Evolutionary conservation across 2,888 invertebrate genomes (phyloP).

Genomic region (Trachelus stipa): DNA sequence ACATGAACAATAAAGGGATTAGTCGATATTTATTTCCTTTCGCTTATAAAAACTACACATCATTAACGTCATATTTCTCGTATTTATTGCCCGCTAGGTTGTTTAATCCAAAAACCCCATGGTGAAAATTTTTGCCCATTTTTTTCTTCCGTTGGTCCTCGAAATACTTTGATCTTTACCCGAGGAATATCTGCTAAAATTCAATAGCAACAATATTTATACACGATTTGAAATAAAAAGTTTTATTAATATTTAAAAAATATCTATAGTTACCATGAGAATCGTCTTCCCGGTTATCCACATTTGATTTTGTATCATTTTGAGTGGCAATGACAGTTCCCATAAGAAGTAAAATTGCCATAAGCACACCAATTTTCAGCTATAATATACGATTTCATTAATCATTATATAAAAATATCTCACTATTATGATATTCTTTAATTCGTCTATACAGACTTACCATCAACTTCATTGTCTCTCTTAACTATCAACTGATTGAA

Average conservation of each 20-base stretch:
- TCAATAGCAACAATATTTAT: slow-evolving; percentile 8
- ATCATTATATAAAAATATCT: background rate
- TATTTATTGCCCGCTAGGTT: slow-evolving; percentile 40
- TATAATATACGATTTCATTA: background rate
- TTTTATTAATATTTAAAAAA: background rate
- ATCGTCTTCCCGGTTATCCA: background rate
- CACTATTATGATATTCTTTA: background rate
- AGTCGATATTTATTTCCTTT: background rate
- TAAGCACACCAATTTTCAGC: background rate
- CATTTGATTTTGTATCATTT: background rate
- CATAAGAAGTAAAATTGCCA: background rate
- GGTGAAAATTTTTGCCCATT: slow-evolving; percentile 52
- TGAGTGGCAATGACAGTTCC: background rate
- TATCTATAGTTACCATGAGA: slow-evolving; percentile 14
- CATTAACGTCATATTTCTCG: background rate
- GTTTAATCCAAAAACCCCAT: slow-evolving; percentile 63
- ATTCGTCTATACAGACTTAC: background rate
- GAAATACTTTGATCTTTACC: slow-evolving; percentile 60
- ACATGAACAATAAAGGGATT: no score
- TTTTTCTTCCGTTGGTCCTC: slow-evolving; percentile 52
- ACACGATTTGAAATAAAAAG: background rate
- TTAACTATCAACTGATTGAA: background rate
- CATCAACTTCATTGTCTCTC: slow-evolving; percentile 1
- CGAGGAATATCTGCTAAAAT: slow-evolving; percentile 46
- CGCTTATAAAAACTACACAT: background rate